phyloP scores from a whole-genome alignment of 2,797 vertebrate species.

The Eulemur rubriventer region DNA sequence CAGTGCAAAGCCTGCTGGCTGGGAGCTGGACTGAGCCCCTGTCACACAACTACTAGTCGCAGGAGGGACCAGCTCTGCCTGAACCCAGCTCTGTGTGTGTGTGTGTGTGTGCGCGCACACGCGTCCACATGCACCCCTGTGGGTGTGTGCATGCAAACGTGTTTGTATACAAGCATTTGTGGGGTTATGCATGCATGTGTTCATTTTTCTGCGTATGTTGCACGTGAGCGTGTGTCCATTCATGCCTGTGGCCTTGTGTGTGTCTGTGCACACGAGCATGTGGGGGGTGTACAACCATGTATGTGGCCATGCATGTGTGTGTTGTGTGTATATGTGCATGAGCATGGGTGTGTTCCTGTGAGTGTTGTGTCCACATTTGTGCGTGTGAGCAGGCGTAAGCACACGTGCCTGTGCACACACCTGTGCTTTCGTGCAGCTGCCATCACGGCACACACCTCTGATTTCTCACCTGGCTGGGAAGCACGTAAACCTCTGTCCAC shows the following conservation, averaged over 20 bases:
- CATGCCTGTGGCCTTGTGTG: not conserved
- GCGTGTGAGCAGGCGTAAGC: too few species aligned
- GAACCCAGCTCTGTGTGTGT: not conserved
- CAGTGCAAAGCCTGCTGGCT: not conserved
- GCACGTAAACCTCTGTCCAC: too few species aligned
- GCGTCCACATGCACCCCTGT: not conserved
- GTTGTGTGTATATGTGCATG: not conserved
- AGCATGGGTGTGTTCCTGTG: not conserved
- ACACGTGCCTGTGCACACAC: not conserved
- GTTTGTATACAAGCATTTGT: not conserved
- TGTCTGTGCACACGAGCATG: not conserved
- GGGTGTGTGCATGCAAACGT: not conserved
- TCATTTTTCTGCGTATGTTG: not conserved
- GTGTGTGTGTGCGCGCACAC: rapidly evolving
- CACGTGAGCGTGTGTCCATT: not conserved
- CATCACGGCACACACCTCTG: not conserved
- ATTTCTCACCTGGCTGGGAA: not conserved
- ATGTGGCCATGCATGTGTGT: not conserved
- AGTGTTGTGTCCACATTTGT: not conserved
- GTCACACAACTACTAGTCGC: not conserved
- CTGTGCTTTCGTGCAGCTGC: rapidly evolving
- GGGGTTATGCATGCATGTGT: not conserved
- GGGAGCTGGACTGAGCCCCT: not conserved
- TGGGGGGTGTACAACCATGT: not conserved
- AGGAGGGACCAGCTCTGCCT: not conserved